Conservation (phyloP, 1,140 invertebrate species). For the Sitophilus oryzae region DNA sequence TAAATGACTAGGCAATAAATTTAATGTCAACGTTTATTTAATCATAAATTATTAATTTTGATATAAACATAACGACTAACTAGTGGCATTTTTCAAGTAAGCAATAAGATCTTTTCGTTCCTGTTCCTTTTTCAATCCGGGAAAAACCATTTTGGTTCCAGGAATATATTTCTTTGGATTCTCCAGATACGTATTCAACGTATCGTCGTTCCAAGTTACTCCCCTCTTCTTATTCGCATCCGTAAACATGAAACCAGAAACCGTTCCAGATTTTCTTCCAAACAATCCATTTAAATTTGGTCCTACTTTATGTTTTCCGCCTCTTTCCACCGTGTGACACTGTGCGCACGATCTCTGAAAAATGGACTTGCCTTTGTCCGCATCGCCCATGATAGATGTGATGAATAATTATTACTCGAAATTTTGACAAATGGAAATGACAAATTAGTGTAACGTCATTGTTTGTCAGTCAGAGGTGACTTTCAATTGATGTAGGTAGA, state of each 20-base stretch:
- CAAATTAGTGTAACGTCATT: no score
- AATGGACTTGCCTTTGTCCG: conserved; percentile 84
- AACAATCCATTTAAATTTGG: conserved; percentile 82
- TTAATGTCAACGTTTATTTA: no score
- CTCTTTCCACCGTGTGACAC: conserved; percentile 80
- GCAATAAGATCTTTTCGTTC: conserved; percentile 74
- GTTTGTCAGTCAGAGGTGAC: no score
- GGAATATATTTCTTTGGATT: conserved; percentile 81
- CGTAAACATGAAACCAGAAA: conserved; percentile 72
- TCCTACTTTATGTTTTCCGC: conserved; percentile 83
- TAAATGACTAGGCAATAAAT: no score
- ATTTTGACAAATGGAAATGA: no score
- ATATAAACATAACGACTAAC: no score
- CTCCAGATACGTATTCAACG: conserved; percentile 62
- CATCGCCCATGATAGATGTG: conserved; percentile 54
- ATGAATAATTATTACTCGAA: no score
- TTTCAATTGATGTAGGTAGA: no score
- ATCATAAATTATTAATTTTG: no score
- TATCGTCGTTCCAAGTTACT: conserved; percentile 57
- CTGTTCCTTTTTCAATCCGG: conserved; percentile 69
- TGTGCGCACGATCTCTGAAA: conserved; percentile 83
- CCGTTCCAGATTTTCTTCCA: conserved; percentile 80
- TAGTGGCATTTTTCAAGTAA: conserved; percentile 43
- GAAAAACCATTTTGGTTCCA: conserved; percentile 81
- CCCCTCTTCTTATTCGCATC: conserved; percentile 80